Evolutionary conservation across 2,888 invertebrate genomes (phyloP).

Genomic region (Campoplex capitator): DNA sequence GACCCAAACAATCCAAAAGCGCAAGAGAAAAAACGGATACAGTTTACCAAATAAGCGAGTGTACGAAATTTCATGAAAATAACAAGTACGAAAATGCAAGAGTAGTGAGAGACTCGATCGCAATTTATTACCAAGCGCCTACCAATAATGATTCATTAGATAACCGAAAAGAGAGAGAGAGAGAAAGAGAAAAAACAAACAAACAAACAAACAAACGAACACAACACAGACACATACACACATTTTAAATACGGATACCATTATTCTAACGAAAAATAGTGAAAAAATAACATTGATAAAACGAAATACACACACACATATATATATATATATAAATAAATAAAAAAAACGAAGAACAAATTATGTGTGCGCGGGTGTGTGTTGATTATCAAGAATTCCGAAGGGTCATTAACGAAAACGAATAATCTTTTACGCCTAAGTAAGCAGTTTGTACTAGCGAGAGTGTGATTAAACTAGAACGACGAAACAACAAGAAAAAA

Average conservation of each 20-base stretch:
- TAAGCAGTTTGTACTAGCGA: slow-evolving; percentile 59
- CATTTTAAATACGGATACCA: slow-evolving; percentile 50
- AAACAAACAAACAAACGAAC: not conserved
- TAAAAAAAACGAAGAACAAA: slow-evolving; percentile 8
- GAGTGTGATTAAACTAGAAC: slow-evolving; percentile 36
- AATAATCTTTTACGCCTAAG: slow-evolving; percentile 50
- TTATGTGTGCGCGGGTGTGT: slow-evolving; percentile 3
- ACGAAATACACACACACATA: not conserved
- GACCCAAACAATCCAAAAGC: not conserved
- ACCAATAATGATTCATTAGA: slow-evolving; percentile 67
- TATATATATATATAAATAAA: not conserved
- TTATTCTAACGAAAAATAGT: slow-evolving; percentile 54
- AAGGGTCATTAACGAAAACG: slow-evolving; percentile 51
- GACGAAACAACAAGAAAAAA: not conserved
- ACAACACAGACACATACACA: slow-evolving; percentile 17
- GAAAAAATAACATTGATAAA: slow-evolving; percentile 35
- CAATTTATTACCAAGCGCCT: slow-evolving; percentile 68
- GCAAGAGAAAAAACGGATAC: slow-evolving; percentile 54
- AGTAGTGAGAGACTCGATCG: slow-evolving; percentile 63
- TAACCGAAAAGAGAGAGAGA: slow-evolving; percentile 30
- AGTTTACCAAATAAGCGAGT: slow-evolving; percentile 4
- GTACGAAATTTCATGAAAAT: slow-evolving; percentile 11
- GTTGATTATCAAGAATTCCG: slow-evolving; percentile 49
- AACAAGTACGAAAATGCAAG: not conserved
- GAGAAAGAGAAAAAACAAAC: not conserved